These are phyloP conservation scores for Siniperca chuatsi DNA, from an alignment of 2,113 vertebrate species.

Conservation along the genomic window DNA sequence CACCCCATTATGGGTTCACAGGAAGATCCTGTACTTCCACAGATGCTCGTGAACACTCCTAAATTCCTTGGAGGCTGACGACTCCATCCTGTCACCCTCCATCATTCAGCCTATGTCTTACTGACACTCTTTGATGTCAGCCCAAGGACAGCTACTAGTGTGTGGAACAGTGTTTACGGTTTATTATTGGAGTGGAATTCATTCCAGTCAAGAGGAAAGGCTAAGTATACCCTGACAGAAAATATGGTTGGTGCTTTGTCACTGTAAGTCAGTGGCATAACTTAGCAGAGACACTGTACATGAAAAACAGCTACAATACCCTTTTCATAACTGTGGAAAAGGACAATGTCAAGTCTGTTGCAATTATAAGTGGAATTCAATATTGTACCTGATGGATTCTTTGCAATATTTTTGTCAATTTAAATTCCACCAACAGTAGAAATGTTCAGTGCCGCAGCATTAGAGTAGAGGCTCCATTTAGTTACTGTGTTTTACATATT, in stretches of 20 bases:
- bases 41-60: slow-evolving; percentile 13
- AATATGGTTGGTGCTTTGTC: slow-evolving; percentile 35
- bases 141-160: slow-evolving; percentile 33
- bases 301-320: neutral
- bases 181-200: slow-evolving; percentile 55
- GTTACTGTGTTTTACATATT: neutral
- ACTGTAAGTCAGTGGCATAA: slow-evolving; percentile 17
- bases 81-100: slow-evolving; percentile 24
- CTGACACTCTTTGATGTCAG: neutral
- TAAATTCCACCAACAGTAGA: neutral
- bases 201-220: slow-evolving; percentile 46
- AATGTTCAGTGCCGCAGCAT: neutral
- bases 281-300: neutral
- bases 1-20: too few species aligned
- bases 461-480: neutral
- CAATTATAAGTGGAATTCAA: neutral
- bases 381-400: neutral
- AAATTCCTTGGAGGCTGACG: slow-evolving; percentile 23
- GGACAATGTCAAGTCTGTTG: slow-evolving; percentile 11
- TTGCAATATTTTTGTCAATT: neutral
- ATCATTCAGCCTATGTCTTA: slow-evolving; percentile 5
- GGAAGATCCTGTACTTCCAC: neutral
- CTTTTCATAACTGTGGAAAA: slow-evolving; percentile 13
- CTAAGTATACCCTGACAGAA: slow-evolving; percentile 60
- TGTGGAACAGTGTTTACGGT: slow-evolving; percentile 30